Base-by-base conservation (phyloP, 2,113 vertebrate species). In the Proteles cristata region DNA sequence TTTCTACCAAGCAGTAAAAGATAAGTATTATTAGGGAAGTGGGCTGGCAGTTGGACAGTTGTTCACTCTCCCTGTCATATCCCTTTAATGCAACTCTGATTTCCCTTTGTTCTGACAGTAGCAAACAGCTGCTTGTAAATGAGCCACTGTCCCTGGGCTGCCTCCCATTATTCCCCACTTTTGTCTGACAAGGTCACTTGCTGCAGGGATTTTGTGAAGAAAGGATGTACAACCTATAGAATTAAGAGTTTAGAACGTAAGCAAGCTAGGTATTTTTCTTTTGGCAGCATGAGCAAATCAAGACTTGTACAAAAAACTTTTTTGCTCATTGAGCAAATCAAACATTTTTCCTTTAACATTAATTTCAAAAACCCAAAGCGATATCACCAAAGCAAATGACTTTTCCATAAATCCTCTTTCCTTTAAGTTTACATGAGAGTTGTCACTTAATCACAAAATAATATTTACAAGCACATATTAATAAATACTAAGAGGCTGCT, bases 101-200 rank as follows among this genome's bases (percentile, higher is more conserved):
- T 99, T 98, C 98, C 97, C 98, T 99, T 99, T 99, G 98, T 99
- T 99, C 99, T 99, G 99, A 99, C 98, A 99, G 99, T 97, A 98
- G 98, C 99, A 99, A 99, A 99, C 99, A 99, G 99, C 99, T 99
- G 99, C 99, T 99, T 99, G 99, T 99, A 99, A 99, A 99, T 99
- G 99, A 99, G 98, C 99, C 98, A 97, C 98, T 97, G 97, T 99
- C 98, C 98, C 98, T 98, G 97, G 97, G 98, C 94, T 98, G 98
- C 95, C 98, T 98, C 97, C 99, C 98, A 99, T 99, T 99, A 99
- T 99, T 99, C 98, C 97, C 98, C 98, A 98, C 98, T 99, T 99
- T 98, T 98, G 97, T 98, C 97, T 98, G 98, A 99, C 99, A 99
- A 99, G 99, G 99, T 99, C 98, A 99, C 99, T 99, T 99, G 99